phyloP scores from a whole-genome alignment of 2,113 vertebrate genomes.

The Centropus bengalensis region DNA sequence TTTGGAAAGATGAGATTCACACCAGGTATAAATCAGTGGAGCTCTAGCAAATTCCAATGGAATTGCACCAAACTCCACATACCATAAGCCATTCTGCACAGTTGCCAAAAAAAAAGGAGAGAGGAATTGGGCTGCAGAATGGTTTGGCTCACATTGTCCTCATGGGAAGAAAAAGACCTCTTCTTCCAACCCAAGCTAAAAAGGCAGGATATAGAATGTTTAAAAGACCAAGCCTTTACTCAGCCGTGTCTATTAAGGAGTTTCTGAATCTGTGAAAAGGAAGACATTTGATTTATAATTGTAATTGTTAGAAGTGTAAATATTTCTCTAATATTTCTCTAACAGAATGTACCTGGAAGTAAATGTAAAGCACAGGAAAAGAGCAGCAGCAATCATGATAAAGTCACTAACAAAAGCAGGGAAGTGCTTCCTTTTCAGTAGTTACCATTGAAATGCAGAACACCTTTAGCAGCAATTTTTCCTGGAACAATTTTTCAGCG shows the following conservation, averaged over 20 bases:
- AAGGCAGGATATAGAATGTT: neutral
- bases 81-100: neutral
- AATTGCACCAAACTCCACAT: constrained; percentile 12
- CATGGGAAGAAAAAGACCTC: neutral
- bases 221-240: neutral
- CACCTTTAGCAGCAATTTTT: neutral
- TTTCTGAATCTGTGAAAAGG: neutral
- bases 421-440: neutral
- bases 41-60: constrained; percentile 31
- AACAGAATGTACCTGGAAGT: neutral
- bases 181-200: constrained; percentile 10
- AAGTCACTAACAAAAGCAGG: neutral
- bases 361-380: constrained; percentile 2
- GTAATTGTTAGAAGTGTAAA: neutral
- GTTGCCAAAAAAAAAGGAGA: constrained; percentile 16
- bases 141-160: neutral
- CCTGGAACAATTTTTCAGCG: neutral
- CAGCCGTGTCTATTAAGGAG: neutral
- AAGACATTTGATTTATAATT: neutral
- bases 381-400: neutral
- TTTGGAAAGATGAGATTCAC: neutral
- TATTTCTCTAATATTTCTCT: neutral
- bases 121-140: neutral
- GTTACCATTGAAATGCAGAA: neutral
- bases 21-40: constrained; percentile 52